Base-by-base conservation (phyloP, 30 jellyfish, hydroid and myxozoan genomes). In the Pelagia noctiluca region DNA sequence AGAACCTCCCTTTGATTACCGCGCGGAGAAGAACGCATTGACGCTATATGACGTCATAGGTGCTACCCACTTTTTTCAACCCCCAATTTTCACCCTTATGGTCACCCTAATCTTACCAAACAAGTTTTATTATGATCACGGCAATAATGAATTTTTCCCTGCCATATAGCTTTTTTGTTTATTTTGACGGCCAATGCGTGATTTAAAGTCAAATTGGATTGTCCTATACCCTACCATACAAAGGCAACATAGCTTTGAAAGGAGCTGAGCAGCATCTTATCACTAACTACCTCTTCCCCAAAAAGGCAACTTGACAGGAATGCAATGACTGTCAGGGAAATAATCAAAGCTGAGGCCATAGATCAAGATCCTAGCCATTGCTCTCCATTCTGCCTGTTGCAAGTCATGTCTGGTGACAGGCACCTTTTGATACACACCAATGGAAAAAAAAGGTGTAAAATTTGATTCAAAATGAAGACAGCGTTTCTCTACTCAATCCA, bases 401-500 rank as follows among this genome's bases (percentile, higher is more conserved):
- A 31, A 32, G 30, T 70, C 83, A 23, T 70, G 83, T 21, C 83
- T 8, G 5, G 35, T 28, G 25, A 32, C 28, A 5, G 83, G 83
- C 32, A 70, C 83, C 18, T 32, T 35, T 23, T 30, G 75, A 16
- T 34, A 21, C 5, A 46, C 12, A 2, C 83, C 83, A 16, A 70
- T 7, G 25, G 63, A 3, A 34, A 3, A n/a, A 70, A 7, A 8
- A 4, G 13, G 11, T 12, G 25, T 70, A 70, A 34, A 70, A 30
- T 19, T 70, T 75, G 12, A n/a, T 7, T 23, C 49, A 70, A 34
- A 70, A 70, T 3, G 67, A 70, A 2, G 83, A 70, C 5, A 70
- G 2, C 36, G 35, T 30, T 31, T 70, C 83, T 70, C 83, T 70
- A 10, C 31, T 46, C 13, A 70, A 75, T 3, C 83, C 83, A 70